phyloP scores from a whole-genome alignment of 2,113 vertebrate species.

The Puma concolor region DNA sequence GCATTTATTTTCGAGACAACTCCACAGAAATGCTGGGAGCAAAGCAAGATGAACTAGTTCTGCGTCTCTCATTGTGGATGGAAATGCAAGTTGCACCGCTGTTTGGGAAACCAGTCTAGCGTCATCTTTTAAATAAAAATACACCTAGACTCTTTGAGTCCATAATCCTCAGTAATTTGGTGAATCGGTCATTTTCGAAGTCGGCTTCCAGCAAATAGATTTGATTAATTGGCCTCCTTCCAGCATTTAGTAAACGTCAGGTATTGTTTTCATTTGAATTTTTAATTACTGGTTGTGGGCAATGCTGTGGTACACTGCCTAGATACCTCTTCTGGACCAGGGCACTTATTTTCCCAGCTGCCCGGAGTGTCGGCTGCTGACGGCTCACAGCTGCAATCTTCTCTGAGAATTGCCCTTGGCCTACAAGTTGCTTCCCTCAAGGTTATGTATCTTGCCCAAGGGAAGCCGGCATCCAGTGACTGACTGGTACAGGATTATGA shows the following conservation, averaged over 20 bases:
- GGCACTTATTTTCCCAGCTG: background rate
- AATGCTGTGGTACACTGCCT: background rate
- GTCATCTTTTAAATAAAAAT: background rate
- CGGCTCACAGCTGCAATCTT: background rate
- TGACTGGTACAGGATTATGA: background rate
- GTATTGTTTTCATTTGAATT: slow-evolving; percentile 24
- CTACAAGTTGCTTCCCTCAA: background rate
- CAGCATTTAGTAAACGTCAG: background rate
- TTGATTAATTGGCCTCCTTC: background rate
- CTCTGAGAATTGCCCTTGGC: background rate
- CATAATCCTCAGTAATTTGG: background rate
- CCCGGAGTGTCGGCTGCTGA: background rate
- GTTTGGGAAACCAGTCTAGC: background rate
- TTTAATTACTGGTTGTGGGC: slow-evolving; percentile 12
- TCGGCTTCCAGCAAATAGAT: background rate
- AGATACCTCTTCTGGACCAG: background rate
- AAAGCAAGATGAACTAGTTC: background rate
- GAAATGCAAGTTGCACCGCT: background rate
- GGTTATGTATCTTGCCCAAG: background rate
- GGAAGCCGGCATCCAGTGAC: background rate
- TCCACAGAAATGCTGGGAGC: background rate
- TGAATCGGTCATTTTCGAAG: background rate
- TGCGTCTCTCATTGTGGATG: background rate
- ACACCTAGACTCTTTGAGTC: background rate
- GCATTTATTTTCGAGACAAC: background rate